Evolutionary conservation across 2,888 invertebrate species (phyloP).

Genomic region (Lumbricus terrestris): DNA sequence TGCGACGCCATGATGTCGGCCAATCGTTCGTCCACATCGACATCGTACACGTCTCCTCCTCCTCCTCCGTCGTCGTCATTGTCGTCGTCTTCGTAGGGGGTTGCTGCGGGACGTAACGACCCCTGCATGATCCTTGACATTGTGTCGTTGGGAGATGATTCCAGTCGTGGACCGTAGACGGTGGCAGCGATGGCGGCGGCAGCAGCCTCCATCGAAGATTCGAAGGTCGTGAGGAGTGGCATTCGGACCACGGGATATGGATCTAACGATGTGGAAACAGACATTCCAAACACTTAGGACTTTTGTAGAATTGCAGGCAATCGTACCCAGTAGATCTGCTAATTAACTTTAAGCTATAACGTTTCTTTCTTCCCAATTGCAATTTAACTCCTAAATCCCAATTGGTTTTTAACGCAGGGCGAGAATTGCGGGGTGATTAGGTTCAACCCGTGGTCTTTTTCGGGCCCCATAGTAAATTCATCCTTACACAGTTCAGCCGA

Average conservation of each 20-base stretch:
- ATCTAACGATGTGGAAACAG: neutral
- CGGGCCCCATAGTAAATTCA: no score
- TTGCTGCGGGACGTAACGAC: neutral
- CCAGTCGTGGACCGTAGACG: neutral
- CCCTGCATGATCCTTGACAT: neutral
- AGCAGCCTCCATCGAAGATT: neutral
- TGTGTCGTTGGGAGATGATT: neutral
- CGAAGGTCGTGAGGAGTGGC: neutral
- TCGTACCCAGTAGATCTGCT: no score
- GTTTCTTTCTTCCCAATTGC: no score
- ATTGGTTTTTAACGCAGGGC: no score
- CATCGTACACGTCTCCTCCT: neutral
- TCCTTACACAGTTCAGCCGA: no score
- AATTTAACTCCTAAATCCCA: no score
- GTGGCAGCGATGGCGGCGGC: neutral
- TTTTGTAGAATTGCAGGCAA: no score
- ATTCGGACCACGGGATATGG: neutral
- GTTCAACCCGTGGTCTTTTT: no score
- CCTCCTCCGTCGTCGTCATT: no score
- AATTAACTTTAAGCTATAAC: no score
- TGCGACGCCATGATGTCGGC: constrained; percentile 12
- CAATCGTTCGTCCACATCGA: neutral
- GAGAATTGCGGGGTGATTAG: no score
- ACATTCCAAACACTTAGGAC: neutral
- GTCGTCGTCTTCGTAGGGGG: neutral